Percentiles rank a stretch among this genome's conserved stretches.
These are phyloP conservation scores for Thaumatotibia leucotreta DNA, from an alignment of 1,140 invertebrate genomes.

Conservation along the genomic window DNA sequence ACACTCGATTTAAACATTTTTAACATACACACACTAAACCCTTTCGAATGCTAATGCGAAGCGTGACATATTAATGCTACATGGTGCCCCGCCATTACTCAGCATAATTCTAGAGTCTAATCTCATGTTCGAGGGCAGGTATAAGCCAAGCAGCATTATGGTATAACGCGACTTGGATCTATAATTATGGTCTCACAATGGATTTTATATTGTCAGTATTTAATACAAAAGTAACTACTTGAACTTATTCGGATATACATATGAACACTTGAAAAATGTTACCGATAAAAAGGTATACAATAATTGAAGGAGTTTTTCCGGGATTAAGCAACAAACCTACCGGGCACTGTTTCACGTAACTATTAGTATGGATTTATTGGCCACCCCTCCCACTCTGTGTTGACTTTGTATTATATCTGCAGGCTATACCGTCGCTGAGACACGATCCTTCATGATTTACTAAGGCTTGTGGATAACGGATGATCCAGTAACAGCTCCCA, in stretches of 20 bases:
- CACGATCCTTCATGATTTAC: conserved; percentile 1
- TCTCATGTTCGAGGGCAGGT: neutral
- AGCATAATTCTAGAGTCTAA: conserved; percentile 9
- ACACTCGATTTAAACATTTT: neutral
- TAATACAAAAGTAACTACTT: neutral
- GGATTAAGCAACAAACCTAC: conserved; percentile 1
- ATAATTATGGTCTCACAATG: neutral
- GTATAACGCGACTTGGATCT: neutral
- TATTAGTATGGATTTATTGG: conserved; percentile 37
- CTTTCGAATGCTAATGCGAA: conserved; percentile 31
- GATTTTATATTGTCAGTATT: neutral
- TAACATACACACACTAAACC: neutral
- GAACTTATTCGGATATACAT: no score
- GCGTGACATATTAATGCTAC: conserved; percentile 36
- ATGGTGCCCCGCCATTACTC: conserved; percentile 17
- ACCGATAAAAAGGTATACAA: neutral
- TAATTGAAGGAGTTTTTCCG: neutral
- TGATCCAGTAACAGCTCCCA: neutral
- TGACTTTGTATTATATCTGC: conserved; percentile 21
- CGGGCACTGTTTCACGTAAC: neutral
- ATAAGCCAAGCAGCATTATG: neutral
- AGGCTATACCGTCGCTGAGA: neutral
- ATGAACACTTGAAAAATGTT: no score
- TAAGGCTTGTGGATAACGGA: neutral
- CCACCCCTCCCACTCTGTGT: conserved; percentile 33